phyloP scores from a whole-genome alignment of 2,888 invertebrate species.

The Chrysina gloriosa region DNA sequence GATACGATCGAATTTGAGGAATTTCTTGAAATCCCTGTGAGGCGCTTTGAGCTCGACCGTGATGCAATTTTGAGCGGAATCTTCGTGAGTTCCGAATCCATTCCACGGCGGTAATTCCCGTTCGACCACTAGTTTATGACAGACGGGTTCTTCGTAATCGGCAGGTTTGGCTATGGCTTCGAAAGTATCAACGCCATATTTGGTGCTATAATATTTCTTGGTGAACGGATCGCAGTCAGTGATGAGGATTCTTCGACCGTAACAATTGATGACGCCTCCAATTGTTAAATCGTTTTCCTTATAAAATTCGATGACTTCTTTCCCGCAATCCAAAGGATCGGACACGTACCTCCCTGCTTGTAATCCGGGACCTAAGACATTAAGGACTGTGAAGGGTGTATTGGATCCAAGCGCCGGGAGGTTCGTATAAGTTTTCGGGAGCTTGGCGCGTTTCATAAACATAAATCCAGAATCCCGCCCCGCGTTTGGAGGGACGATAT shows the following conservation, averaged over 20 bases:
- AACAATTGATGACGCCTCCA: constrained; percentile 84
- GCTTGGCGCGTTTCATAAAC: constrained; percentile 79
- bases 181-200: constrained; percentile 71
- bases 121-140: constrained; percentile 55
- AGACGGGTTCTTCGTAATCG: constrained; percentile 44
- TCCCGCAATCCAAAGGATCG: constrained; percentile 70
- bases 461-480: constrained; percentile 78
- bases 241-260: constrained; percentile 82
- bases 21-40: constrained; percentile 82
- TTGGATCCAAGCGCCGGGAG: constrained; percentile 67
- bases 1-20: constrained; percentile 80
- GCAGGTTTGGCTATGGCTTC: constrained; percentile 69
- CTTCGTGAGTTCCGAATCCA: constrained; percentile 90
- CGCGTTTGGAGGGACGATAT: constrained; percentile 74
- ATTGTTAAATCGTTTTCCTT: constrained; percentile 83
- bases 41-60: constrained; percentile 84
- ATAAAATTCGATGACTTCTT: constrained; percentile 67
- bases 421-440: constrained; percentile 76
- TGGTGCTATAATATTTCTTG: constrained; percentile 77
- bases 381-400: constrained; percentile 69
- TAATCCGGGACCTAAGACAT: constrained; percentile 71
- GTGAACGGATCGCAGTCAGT: constrained; percentile 89
- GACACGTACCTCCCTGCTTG: constrained; percentile 69
- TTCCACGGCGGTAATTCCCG: constrained; percentile 86
- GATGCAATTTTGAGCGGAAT: constrained; percentile 88